phyloP scores from a whole-genome alignment of 2,797 vertebrate species.

The Cyprinodon diabolis region DNA sequence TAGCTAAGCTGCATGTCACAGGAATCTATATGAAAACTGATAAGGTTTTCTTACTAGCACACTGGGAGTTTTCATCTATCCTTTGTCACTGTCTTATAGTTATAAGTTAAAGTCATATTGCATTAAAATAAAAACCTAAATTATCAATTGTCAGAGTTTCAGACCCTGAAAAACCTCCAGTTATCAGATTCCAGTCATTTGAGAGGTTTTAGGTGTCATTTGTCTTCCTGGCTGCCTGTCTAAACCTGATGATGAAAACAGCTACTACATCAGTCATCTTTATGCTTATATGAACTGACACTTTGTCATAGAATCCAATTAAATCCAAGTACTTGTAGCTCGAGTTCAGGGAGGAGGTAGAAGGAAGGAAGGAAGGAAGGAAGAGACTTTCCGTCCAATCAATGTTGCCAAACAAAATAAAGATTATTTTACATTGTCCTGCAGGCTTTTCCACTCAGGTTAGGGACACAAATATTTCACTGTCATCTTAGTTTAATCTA shows the following conservation, averaged over 20 bases:
- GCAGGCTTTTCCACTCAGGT: background rate
- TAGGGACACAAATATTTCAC: background rate
- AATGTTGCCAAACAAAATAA: background rate
- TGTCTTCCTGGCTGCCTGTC: background rate
- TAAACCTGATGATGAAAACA: background rate
- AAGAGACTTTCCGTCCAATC: background rate
- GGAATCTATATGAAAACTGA: background rate
- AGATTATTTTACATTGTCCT: conserved; percentile 1
- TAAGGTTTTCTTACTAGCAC: background rate
- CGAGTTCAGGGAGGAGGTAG: background rate
- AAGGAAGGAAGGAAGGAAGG: background rate
- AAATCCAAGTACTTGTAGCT: background rate
- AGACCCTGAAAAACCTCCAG: background rate
- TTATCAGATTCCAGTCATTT: background rate
- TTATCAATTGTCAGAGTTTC: background rate
- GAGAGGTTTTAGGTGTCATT: background rate
- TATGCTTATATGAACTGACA: background rate
- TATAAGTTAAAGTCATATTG: background rate
- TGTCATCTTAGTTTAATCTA: background rate
- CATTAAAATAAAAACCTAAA: too few species aligned
- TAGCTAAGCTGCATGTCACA: too few species aligned
- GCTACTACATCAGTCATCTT: background rate
- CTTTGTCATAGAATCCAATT: conserved; percentile 4
- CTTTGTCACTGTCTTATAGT: background rate
- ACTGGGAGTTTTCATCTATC: background rate